These are phyloP conservation scores for Phaethon lepturus DNA, from an alignment of 2,113 vertebrate species.

Conservation along the genomic window DNA sequence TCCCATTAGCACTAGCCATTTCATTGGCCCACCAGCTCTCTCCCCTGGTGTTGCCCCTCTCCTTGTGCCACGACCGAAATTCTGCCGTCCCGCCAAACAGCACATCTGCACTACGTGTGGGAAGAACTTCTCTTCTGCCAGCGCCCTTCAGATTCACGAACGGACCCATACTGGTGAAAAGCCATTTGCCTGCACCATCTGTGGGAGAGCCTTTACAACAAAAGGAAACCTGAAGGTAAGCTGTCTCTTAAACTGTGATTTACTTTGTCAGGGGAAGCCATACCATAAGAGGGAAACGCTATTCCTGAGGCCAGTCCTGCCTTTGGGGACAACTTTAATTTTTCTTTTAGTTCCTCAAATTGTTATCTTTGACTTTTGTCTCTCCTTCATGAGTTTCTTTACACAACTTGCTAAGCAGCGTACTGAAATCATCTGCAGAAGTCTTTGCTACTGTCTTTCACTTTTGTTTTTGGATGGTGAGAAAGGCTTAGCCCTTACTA, in stretches of 20 bases:
- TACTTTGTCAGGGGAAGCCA: background rate
- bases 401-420: background rate
- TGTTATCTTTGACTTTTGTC: background rate
- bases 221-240: slow-evolving; percentile 96
- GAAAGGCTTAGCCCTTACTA: background rate
- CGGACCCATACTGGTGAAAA: slow-evolving; percentile 97
- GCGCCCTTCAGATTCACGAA: slow-evolving; percentile 96
- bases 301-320: background rate
- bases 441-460: background rate
- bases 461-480: background rate
- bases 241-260: accelerated
- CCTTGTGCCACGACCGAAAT: slow-evolving; percentile 73
- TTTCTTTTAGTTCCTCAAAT: background rate
- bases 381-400: background rate
- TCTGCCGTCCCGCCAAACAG: slow-evolving; percentile 89
- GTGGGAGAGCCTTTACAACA: slow-evolving; percentile 94
- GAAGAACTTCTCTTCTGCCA: slow-evolving; percentile 97
- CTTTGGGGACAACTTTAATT: background rate
- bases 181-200: slow-evolving; percentile 93
- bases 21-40: slow-evolving; percentile 82
- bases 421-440: background rate
- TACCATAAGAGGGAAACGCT: background rate
- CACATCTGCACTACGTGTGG: slow-evolving; percentile 89
- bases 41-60: slow-evolving; percentile 81
- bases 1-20: slow-evolving; percentile 77